These are phyloP conservation scores for Phortica variegata DNA, from an alignment of 1,140 invertebrate genomes.

Conservation along the genomic window DNA sequence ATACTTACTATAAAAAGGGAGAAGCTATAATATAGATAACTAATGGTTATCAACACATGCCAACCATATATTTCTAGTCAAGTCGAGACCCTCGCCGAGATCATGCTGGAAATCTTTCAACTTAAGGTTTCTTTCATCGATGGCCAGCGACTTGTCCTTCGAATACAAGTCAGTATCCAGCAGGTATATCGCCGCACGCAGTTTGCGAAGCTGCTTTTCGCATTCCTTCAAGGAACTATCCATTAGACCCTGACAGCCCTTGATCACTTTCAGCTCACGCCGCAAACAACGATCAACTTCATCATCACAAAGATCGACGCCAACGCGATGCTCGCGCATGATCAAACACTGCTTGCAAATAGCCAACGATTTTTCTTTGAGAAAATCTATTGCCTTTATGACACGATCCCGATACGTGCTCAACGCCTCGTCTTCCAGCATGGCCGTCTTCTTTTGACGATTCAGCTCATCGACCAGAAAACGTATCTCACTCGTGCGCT, in stretches of 20 bases:
- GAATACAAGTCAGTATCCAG: slow-evolving; percentile 81
- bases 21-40: no score
- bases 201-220: slow-evolving; percentile 76
- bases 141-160: slow-evolving; percentile 74
- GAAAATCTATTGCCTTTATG: slow-evolving; percentile 66
- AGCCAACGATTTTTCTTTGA: slow-evolving; percentile 66
- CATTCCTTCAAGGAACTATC: slow-evolving; percentile 70
- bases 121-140: slow-evolving; percentile 70
- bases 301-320: slow-evolving; percentile 59
- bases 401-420: slow-evolving; percentile 61
- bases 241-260: slow-evolving; percentile 65
- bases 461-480: slow-evolving; percentile 79
- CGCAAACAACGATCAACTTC: slow-evolving; percentile 66
- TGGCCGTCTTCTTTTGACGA: slow-evolving; percentile 69
- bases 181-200: slow-evolving; percentile 75
- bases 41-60: no score
- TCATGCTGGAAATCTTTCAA: slow-evolving; percentile 69
- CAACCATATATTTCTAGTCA: no score
- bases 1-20: slow-evolving; percentile 60
- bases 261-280: slow-evolving; percentile 68
- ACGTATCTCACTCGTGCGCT: slow-evolving; percentile 79
- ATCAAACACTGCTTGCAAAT: slow-evolving; percentile 72
- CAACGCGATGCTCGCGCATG: slow-evolving; percentile 59
- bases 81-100: slow-evolving; percentile 65
- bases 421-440: slow-evolving; percentile 48